Evolutionary conservation across 2,888 invertebrate genomes (phyloP), one percentile per base, ranked within the genome.

Genomic region (Drosophila acutilabella): DNA sequence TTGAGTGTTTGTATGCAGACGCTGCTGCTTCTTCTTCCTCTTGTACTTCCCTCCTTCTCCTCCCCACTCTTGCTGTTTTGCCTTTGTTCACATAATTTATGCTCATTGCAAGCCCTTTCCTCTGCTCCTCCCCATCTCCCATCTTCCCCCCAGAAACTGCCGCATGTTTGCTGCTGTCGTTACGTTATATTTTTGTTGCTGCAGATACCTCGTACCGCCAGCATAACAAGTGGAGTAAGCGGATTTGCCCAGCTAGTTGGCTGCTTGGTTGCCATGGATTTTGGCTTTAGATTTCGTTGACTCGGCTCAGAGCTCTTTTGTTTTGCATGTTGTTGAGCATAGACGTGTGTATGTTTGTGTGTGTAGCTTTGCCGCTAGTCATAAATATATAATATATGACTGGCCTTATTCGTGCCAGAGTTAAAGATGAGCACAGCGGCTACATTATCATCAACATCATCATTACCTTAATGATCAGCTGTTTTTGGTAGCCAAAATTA

Each of bases 261-360:
- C 57, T 58, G 57, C 65, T 47, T 66, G 60, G 30, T 30, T 64
- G 44, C 20, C 64, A 47, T 62, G 64, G 75, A 79, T 71, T 79
- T 82, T 67, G 72, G 81, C 72, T 86, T 87, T 74, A 65, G 73
- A 84, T 84, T 84, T 68, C 76, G 77, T 85, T 87, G 89, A 76
- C 77, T 89, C 80, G 83, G 44, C 85, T 74, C 60, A 73, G 61
- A 67, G 80, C 30, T 57, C 53, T 77, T 80, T 78, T 86, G 83
- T 85, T 71, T 70, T 58, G 66, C 50, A 66, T 66, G 66, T 47
- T 60, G 53, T 64, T 70, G 53, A 47, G 26, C 6, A 26, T 26
- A 16, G 13, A 33, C 23, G 10, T 20, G 41, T 44, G 30, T 13
- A 48, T 62, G 48, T 61, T 11, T 33, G 18, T 42, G 20, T 54